Percentiles rank a stretch among this genome's conserved stretches.
These are phyloP conservation scores for Anaspis maculata DNA, from an alignment of 2,888 invertebrate genomes.

Conservation along the genomic window DNA sequence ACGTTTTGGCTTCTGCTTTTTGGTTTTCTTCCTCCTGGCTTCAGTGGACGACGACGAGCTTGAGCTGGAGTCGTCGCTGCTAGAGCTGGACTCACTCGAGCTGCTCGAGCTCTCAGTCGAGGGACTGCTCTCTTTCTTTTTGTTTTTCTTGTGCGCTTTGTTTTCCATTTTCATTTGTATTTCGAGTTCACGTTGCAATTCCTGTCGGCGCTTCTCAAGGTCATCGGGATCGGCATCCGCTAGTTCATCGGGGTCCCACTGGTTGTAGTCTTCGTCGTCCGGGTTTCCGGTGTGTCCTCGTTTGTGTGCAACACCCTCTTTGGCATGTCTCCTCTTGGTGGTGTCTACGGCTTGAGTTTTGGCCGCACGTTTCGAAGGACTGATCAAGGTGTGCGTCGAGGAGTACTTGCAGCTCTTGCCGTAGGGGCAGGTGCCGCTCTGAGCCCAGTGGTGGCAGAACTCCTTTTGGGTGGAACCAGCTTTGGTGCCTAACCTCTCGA, in stretches of 20 bases:
- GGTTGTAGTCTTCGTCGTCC: constrained; percentile 56
- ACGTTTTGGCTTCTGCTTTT: constrained; percentile 35
- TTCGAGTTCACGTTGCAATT: constrained; percentile 69
- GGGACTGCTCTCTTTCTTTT: constrained; percentile 62
- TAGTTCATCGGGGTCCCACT: constrained; percentile 70
- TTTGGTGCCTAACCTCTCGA: constrained; percentile 74
- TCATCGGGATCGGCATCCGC: constrained; percentile 76
- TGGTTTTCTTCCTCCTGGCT: constrained; percentile 34
- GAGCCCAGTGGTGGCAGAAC: constrained; percentile 69
- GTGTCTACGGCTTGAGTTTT: constrained; percentile 60
- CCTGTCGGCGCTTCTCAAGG: constrained; percentile 64
- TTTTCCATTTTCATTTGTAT: constrained; percentile 69
- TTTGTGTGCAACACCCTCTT: constrained; percentile 58
- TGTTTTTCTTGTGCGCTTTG: constrained; percentile 60
- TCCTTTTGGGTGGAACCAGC: constrained; percentile 50
- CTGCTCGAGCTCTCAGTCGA: constrained; percentile 57
- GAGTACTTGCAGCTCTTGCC: constrained; percentile 73
- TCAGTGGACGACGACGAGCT: constrained; percentile 41
- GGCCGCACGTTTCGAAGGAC: constrained; percentile 62
- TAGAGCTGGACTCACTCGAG: constrained; percentile 56
- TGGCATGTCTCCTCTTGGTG: constrained; percentile 23
- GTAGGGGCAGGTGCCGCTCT: constrained; percentile 69
- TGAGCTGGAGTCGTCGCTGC: constrained; percentile 58
- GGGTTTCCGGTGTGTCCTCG: constrained; percentile 48
- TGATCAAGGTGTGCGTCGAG: constrained; percentile 63